Conservation (phyloP, 1,140 invertebrate species). For the Megathymus violae region DNA sequence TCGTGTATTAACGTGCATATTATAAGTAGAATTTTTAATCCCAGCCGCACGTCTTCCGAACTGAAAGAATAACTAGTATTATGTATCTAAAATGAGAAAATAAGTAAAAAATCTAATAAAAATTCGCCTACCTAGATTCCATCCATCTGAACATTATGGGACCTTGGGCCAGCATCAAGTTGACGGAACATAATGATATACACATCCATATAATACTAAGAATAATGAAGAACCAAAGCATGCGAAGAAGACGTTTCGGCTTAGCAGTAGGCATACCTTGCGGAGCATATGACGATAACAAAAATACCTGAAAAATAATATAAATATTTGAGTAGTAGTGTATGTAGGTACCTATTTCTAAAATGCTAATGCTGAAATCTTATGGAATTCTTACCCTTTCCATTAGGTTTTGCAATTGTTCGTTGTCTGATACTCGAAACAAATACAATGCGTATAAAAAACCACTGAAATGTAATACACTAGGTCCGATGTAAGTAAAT, state of each 20-base stretch:
- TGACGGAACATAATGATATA: constrained; percentile 86
- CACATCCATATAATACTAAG: constrained; percentile 87
- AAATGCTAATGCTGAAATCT: too few species aligned
- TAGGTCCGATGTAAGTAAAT: constrained; percentile 92
- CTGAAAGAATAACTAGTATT: constrained; percentile 70
- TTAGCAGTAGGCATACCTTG: constrained; percentile 84
- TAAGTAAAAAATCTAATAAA: constrained; percentile 11
- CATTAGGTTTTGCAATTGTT: constrained; percentile 95
- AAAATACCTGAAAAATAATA: constrained; percentile 82
- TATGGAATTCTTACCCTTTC: constrained; percentile 87
- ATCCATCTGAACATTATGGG: constrained; percentile 87
- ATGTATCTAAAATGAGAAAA: not conserved
- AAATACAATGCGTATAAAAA: constrained; percentile 91
- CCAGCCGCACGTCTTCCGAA: constrained; percentile 73
- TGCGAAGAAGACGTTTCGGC: constrained; percentile 87
- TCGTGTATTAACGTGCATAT: constrained; percentile 90
- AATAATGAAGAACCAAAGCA: constrained; percentile 89
- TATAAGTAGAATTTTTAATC: constrained; percentile 86
- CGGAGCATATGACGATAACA: constrained; percentile 87
- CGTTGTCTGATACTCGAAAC: constrained; percentile 92
- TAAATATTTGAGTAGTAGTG: too few species aligned
- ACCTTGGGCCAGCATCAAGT: constrained; percentile 86
- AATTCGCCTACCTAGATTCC: constrained; percentile 74
- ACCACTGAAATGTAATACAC: constrained; percentile 89
- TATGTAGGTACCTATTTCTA: too few species aligned